These are phyloP conservation scores for Pangasius sanitwongsei DNA, from an alignment of 2,797 vertebrate genomes.

Conservation along the genomic window DNA sequence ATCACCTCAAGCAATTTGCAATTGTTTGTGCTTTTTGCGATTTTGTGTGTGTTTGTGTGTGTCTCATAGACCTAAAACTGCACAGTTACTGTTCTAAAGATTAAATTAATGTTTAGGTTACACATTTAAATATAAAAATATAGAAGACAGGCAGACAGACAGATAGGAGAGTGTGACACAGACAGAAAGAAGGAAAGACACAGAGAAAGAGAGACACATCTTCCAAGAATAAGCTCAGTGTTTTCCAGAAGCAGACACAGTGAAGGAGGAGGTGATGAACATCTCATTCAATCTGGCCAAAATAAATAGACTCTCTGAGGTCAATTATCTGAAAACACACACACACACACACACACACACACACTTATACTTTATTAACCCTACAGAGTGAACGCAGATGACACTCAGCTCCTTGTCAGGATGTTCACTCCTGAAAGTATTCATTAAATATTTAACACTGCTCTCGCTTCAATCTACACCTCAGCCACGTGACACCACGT, in stretches of 20 bases:
- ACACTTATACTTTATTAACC: neutral
- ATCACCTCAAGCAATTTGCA: neutral
- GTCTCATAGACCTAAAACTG: neutral
- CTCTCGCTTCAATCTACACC: neutral
- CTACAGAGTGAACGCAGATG: neutral
- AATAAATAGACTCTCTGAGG: slow-evolving; percentile 24
- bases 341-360: slow-evolving; percentile 9
- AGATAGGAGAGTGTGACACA: neutral
- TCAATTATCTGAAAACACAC: slow-evolving; percentile 18
- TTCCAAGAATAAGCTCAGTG: neutral
- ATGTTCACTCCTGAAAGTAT: neutral
- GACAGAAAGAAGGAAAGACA: neutral
- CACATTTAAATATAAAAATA: neutral
- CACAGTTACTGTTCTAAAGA: neutral
- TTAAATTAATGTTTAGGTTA: neutral
- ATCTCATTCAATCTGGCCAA: slow-evolving; percentile 21
- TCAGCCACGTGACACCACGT: neutral
- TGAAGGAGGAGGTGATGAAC: slow-evolving; percentile 6
- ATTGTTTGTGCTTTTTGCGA: neutral
- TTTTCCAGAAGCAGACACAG: neutral
- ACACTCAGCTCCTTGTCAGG: neutral
- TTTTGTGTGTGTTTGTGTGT: neutral
- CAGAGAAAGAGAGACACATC: neutral
- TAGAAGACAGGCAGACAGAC: neutral
- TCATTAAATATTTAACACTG: neutral